Evolutionary conservation across 2,113 vertebrate species (phyloP), one percentile per base, ranked within the genome.

Genomic region (Corythornis cristatus): DNA sequence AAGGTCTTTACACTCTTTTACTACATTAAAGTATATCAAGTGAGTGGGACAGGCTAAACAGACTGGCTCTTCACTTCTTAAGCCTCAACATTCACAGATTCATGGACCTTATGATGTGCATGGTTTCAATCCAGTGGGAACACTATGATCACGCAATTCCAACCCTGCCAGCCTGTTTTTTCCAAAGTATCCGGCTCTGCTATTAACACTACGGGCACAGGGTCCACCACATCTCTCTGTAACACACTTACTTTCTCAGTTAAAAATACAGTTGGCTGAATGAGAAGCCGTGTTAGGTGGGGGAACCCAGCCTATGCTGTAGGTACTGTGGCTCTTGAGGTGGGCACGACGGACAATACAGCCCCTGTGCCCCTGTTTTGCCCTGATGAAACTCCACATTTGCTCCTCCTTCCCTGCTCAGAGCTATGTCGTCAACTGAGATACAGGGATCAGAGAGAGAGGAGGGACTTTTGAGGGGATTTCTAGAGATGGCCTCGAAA

Each of bases 241-340:
- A 53, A 54, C 0, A 0, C 9, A 16, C 6, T 17, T 3, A 40
- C 78, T 84, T 78, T 50, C 67, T 26, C 45, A 22, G 31, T 15
- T 62, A 15, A 76, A 84, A 87, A 70, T 5, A 22, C 28, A 66
- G 50, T 25, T 29, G 64, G 31, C 22, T 62, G 72, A 62, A 89
- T 1, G 14, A 84, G 42, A 31, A 29, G 50, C 45, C 1, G 0
- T 0, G 0, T 58, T 40, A 35, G 12, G 28, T 57, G 26, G 10
- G 26, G 3, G 21, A 56, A 56, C 6, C 23, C 40, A 76, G 35
- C 10, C 5, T 31, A 33, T 0, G 0, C 11, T 35, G 18, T 3
- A 13, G 51, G 64, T 15, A 57, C 22, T 4, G 1, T 35, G 60
- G 46, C 50, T 57, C 21, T 19, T 19, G 28, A 11, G 46, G 6